phyloP scores from a whole-genome alignment of 2,888 invertebrate species.

The Caenorhabditis plicata region DNA sequence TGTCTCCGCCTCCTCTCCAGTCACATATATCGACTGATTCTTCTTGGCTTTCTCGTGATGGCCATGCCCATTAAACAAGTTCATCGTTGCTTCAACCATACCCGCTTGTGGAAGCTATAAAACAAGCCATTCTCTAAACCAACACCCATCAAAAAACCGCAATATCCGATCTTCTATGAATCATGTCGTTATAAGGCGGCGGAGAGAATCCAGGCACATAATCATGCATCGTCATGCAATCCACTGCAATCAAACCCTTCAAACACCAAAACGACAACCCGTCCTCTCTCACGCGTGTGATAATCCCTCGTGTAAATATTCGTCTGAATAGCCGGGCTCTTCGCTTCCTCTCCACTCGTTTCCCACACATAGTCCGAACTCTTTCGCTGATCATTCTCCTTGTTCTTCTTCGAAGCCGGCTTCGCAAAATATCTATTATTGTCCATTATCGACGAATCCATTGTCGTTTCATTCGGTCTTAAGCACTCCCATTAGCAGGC shows the following conservation, averaged over 20 bases:
- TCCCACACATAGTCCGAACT: too few relatives aligned
- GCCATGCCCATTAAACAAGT: slow-evolving; percentile 5
- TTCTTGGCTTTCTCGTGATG: neutral
- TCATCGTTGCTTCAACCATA: slow-evolving; percentile 7
- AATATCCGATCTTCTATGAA: slow-evolving; percentile 9
- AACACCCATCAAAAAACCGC: too few relatives aligned
- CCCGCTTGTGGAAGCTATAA: slow-evolving; percentile 8
- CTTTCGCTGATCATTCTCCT: too few relatives aligned
- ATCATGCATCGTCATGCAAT: neutral
- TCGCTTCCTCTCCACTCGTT: neutral
- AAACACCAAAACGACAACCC: neutral
- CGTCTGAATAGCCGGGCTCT: neutral
- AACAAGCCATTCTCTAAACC: neutral
- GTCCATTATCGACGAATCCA: neutral
- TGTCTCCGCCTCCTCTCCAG: slow-evolving; percentile 4
- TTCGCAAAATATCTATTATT: neutral
- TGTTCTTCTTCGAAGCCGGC: too few relatives aligned
- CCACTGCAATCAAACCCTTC: neutral
- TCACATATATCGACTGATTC: slow-evolving; percentile 10
- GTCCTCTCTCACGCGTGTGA: neutral
- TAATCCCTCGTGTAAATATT: slow-evolving; percentile 1
- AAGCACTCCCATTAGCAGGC: too few relatives aligned
- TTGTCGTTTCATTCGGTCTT: too few relatives aligned
- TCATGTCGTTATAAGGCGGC: slow-evolving; percentile 11
- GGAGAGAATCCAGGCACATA: slow-evolving; percentile 27